Percentiles rank a stretch among this genome's conserved stretches.
Conservation (phyloP, 1,140 invertebrate genomes). For the Pseudomyrmex pallidus region DNA sequence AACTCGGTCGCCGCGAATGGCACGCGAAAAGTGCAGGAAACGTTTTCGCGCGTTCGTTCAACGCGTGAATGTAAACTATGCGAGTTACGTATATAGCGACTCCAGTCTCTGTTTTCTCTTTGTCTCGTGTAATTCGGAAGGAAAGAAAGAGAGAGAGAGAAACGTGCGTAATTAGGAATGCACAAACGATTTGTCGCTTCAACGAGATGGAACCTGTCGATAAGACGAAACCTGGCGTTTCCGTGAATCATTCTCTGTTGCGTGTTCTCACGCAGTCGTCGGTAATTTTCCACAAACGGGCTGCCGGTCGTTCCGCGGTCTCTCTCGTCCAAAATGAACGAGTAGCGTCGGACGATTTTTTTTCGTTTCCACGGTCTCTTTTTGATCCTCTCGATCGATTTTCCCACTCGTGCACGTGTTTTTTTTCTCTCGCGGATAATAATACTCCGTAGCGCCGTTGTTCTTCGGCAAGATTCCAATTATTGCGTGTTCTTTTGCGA, state of each 20-base stretch:
- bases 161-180: too few relatives aligned
- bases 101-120: too few relatives aligned
- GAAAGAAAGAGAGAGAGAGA: too few relatives aligned
- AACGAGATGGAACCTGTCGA: not conserved
- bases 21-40: too few relatives aligned
- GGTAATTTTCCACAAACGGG: constrained; percentile 52
- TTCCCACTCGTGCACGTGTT: not conserved
- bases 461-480: constrained; percentile 40
- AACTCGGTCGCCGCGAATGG: too few relatives aligned
- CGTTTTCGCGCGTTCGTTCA: too few relatives aligned
- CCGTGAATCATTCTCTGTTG: not conserved
- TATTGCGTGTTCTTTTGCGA: constrained; percentile 37
- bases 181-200: not conserved
- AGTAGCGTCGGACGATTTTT: too few relatives aligned
- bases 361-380: too few relatives aligned
- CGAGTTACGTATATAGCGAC: too few relatives aligned
- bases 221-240: not conserved
- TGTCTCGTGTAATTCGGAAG: too few relatives aligned
- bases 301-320: not conserved
- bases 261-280: not conserved
- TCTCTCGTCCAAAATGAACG: not conserved
- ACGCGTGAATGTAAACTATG: too few relatives aligned
- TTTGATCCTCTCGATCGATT: not conserved
- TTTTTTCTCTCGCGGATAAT: constrained; percentile 6
- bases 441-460: constrained; percentile 4